Conservation (phyloP, 1,140 invertebrate genomes). For the Rhagoletis zephyria region DNA sequence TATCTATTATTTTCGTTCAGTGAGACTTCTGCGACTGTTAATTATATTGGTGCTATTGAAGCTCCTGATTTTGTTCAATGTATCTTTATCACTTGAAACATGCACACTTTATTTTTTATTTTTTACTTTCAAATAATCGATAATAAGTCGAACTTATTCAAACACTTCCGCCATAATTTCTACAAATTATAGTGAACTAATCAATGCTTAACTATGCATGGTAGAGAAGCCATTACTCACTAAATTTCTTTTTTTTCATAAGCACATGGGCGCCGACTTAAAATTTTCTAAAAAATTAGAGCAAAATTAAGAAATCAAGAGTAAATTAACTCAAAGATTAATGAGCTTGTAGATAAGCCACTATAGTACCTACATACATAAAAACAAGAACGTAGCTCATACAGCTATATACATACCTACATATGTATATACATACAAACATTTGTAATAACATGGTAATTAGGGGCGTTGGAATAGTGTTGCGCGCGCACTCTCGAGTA, state of each 20-base stretch:
- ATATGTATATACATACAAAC: neutral
- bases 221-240: too few species aligned
- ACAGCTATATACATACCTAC: neutral
- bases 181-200: neutral
- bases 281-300: neutral
- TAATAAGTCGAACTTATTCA: too few species aligned
- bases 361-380: neutral
- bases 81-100: too few species aligned
- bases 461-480: conserved; percentile 3
- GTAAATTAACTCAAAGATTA: conserved; percentile 41
- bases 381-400: neutral
- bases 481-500: neutral
- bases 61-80: too few species aligned
- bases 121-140: too few species aligned
- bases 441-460: conserved; percentile 23
- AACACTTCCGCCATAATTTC: conserved; percentile 2
- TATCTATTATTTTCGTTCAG: too few species aligned
- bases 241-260: neutral
- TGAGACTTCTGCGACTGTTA: too few species aligned
- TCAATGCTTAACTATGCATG: neutral
- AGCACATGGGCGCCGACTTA: neutral
- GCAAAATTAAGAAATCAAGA: conserved; percentile 37
- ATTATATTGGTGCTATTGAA: too few species aligned
- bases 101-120: too few species aligned
- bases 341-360: neutral